Evolutionary conservation across 2,888 invertebrate species (phyloP).

Genomic region (Hirtodrosophila trivittata): DNA sequence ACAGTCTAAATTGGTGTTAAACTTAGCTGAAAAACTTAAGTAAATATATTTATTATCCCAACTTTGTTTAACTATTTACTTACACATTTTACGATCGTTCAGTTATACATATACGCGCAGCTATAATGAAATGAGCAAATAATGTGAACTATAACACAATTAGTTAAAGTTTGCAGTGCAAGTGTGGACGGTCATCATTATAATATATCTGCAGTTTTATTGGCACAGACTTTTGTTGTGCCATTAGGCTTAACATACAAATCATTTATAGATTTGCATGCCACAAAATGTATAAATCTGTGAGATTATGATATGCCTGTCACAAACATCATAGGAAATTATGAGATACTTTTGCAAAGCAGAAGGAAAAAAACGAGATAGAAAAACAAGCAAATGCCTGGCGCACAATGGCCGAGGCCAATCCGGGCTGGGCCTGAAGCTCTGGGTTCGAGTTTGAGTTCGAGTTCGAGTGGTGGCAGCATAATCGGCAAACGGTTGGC

Average conservation of each 20-base stretch:
- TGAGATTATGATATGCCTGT: constrained; percentile 41
- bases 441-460: not conserved
- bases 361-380: not conserved
- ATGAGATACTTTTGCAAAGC: constrained; percentile 32
- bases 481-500: constrained; percentile 48
- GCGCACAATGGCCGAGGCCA: constrained; percentile 18
- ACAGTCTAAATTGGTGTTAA: too few relatives aligned
- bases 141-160: too few relatives aligned
- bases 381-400: constrained; percentile 5
- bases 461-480: constrained; percentile 13
- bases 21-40: too few relatives aligned
- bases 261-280: constrained; percentile 23
- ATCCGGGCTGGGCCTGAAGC: constrained; percentile 22
- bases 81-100: too few relatives aligned
- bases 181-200: too few relatives aligned
- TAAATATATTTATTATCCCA: too few relatives aligned
- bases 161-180: too few relatives aligned
- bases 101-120: too few relatives aligned
- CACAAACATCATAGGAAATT: constrained; percentile 52
- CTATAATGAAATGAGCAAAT: constrained; percentile 5
- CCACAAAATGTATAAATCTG: constrained; percentile 32
- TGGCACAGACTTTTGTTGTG: not conserved
- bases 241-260: not conserved
- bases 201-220: constrained; percentile 1
- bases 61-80: too few relatives aligned